Evolutionary conservation across 2,888 invertebrate species (phyloP), one percentile per base, ranked within the genome.

Genomic region (Phanerotoma sp.): DNA sequence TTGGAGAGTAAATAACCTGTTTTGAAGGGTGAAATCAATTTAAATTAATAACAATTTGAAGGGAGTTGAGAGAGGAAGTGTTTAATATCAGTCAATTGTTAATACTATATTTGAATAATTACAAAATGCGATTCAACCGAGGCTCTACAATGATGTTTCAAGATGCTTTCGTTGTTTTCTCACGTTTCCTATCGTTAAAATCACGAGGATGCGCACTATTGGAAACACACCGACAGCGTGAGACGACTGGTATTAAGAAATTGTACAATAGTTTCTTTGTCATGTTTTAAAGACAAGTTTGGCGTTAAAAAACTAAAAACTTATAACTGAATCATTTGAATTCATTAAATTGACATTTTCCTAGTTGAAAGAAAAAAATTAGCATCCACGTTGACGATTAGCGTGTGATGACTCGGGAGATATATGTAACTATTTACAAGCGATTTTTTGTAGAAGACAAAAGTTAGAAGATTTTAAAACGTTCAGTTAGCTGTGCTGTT

Each of bases 181-280:
- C 75, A 57, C 77, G 77, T 70, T 76, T 74, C 67, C 68, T 77
- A 59, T 71, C 76, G 37, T 65, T 76, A 18, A 75, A 67, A 62
- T 77, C 77, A 58, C 74, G 77, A 60, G 77, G 77, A 61, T 77
- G 77, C 79, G 85, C 86, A 74, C 83, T 90, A 70, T 83, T 90
- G 57, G 88, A 89, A 77, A 89, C 88, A 75, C 90, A 89, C 76
- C 85, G 90, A 71, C 90, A 91, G 78, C 82, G 89, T 74, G 90
- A 91, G 78, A 88, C 89, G 21, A 90, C 90, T 45, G 91, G 91
- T 59, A 89, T 91, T 73, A 91, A 91, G 80, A 91, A 91, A 79
- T 81, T 91, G 75, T 91, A 91, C 81, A 91, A 91, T 80, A 90
- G 90, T 59, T 91, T 91, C 80, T 91, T 91, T 78, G 91, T 91